Evolutionary conservation across 2,797 vertebrate species (phyloP), one percentile per base, ranked within the genome.

Genomic region (Lates japonicus): DNA sequence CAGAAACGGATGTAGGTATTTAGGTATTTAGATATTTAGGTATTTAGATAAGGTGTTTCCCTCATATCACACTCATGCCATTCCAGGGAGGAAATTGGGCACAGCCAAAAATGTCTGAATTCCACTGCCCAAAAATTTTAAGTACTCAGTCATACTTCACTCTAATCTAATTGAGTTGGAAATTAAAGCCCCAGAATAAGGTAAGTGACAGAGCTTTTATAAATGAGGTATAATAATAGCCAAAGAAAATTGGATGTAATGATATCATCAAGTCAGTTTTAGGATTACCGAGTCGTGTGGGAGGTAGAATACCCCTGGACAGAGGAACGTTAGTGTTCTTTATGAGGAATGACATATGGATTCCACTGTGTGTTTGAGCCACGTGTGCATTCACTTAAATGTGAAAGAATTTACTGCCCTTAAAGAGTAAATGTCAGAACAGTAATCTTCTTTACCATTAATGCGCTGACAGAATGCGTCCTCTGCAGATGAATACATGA

Each of bases 211-310:
- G 88, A 91, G 85, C 80, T 89, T 90, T 94, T 92, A 94, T 93
- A 88, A 94, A 92, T 91, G 88, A 91, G 87, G 85, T 90, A 20
- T 92, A 94, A 92, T 92, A 94, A 93, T 93, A 92, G 91, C 90
- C 73, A 75, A 89, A 74, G 87, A 91, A 87, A 90, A 92, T 83
- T 89, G 87, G 81, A 79, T 88, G 64, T 87, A 88, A 91, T 87
- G 87, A 91, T 85, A 87, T 87, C 71, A 80, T 88, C 64, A 55
- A 87, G 86, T 87, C 78, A 58, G 69, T 76, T 84, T 88, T 76
- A 80, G 72, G 67, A 83, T 82, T 83, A 86, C 42, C 33, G 54
- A 81, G 62, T 75, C 31, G 12, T 59, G 63, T 20, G 22, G 19
- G 82, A 78, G 69, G 58, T 69, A 51, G 86, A 83, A 73, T 79